Evolutionary conservation across 2,113 vertebrate genomes (phyloP).

Genomic region (Fregetta grallaria): DNA sequence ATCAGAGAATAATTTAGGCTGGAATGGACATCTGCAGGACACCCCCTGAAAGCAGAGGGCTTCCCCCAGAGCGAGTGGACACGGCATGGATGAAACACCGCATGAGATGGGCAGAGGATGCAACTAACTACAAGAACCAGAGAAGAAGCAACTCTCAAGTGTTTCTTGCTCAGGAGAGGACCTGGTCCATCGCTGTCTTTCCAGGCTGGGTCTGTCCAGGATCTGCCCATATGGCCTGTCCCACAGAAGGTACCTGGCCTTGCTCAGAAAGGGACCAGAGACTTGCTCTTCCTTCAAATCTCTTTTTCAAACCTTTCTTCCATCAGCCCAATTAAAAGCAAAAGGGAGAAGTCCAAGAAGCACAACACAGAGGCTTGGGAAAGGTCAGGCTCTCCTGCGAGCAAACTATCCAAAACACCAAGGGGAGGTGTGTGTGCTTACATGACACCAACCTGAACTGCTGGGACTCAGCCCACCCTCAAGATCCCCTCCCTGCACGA

Average conservation of each 20-base stretch:
- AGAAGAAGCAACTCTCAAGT: not conserved
- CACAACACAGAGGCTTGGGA: not conserved
- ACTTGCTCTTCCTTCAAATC: not conserved
- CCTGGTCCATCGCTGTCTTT: not conserved
- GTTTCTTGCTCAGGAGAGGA: not conserved
- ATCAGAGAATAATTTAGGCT: not conserved
- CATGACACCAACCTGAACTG: rapidly evolving
- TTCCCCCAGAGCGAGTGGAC: not conserved
- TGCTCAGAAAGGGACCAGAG: not conserved
- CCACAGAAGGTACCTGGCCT: not conserved
- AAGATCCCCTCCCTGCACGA: not conserved
- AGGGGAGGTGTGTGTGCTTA: not conserved
- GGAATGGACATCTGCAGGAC: not conserved
- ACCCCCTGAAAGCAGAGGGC: not conserved
- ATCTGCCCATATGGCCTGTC: not conserved
- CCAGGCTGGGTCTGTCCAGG: not conserved
- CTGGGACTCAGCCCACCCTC: not conserved
- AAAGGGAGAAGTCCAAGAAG: not conserved
- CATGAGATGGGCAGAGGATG: not conserved
- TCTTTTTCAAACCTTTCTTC: not conserved
- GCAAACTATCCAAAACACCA: not conserved
- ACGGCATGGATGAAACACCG: not conserved
- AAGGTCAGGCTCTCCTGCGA: not conserved
- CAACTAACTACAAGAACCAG: not conserved
- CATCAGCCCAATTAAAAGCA: not conserved